Evolutionary conservation across 2,888 invertebrate genomes (phyloP).

Genomic region (Abscondita cerata): DNA sequence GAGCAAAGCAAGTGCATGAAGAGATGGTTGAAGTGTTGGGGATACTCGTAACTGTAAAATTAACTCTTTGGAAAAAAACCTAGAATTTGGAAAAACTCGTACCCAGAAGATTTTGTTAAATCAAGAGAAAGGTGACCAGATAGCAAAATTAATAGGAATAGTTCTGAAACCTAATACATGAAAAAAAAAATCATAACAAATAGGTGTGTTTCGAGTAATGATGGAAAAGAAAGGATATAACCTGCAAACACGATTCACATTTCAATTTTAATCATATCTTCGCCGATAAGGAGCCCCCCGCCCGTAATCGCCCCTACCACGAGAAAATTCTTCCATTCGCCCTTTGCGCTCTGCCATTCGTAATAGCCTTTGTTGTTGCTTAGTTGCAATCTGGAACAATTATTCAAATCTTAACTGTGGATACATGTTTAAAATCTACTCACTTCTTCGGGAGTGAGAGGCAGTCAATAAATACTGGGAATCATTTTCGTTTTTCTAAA

Average conservation of each 20-base stretch:
- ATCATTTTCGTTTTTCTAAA: conserved; percentile 95
- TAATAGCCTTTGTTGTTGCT: conserved; percentile 87
- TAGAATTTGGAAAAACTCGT: conserved; percentile 8
- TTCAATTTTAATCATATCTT: conserved; percentile 43
- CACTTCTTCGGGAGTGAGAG: conserved; percentile 95
- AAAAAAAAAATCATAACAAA: neutral
- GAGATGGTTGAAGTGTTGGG: too few relatives aligned
- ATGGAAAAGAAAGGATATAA: conserved; percentile 5
- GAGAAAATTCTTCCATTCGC: conserved; percentile 74
- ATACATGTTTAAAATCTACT: too few relatives aligned
- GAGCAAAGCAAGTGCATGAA: too few relatives aligned
- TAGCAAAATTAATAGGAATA: too few relatives aligned
- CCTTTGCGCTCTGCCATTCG: conserved; percentile 82
- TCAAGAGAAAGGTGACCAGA: too few relatives aligned
- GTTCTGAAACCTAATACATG: too few relatives aligned
- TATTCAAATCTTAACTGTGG: neutral
- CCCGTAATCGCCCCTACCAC: conserved; percentile 57
- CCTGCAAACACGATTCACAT: conserved; percentile 14
- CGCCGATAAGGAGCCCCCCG: conserved; percentile 48
- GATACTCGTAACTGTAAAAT: too few relatives aligned
- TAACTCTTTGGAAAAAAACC: too few relatives aligned
- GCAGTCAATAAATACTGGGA: conserved; percentile 98
- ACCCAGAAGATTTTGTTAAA: too few relatives aligned
- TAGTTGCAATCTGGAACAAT: conserved; percentile 80
- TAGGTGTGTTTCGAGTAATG: neutral